Base-by-base conservation (phyloP, 2,888 invertebrate genomes). In the Epinotia ramella region DNA sequence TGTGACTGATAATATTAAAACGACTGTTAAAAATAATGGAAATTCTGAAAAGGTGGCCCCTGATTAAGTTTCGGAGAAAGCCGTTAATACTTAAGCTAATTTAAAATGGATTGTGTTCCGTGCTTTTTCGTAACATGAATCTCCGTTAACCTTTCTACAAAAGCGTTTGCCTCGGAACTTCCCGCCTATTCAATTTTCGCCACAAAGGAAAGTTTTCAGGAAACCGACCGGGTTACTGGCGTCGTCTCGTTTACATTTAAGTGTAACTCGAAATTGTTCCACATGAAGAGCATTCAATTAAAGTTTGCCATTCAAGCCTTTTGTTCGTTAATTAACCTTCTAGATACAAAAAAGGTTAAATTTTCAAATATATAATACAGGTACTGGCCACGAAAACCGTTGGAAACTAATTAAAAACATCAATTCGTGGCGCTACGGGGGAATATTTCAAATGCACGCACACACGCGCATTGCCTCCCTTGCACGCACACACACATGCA, bases 391-490 rank as follows among this genome's bases (percentile, higher is more conserved):
- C 91, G 90, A 92, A 93, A 93, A 92, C 88, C 91, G 89, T 91
- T 91, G 89, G 88, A 89, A 92, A 93, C 94, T 94, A 94, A 94
- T 94, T 94, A 94, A 94, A 93, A 94, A 93, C 93, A 94, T 94
- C 94, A 93, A 94, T 93, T 94, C 91, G 88, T 88, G 83, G 88
- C 87, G 88, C 87, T 89, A 88, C 90, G 88, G 90, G 91, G 90
- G 91, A 90, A 91, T 92, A 92, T 92, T 91, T 93, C 91, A 92
- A 90, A 91, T 89, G 86, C 89, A 90, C 91, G 84, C 92, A 92
- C 91, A 90, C 90, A 88, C 82, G 82, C 84, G 80, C 84, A 79
- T 74, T 62, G 59, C 84, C 83, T 83, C 86, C 87, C 86, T 83
- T 83, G 79, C 83, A 81, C 85, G 87, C 87, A 88, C 87, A 86